Evolutionary conservation across 2,888 invertebrate genomes (phyloP), one percentile per base, ranked within the genome.

Genomic region (Leptinotarsa juncta): DNA sequence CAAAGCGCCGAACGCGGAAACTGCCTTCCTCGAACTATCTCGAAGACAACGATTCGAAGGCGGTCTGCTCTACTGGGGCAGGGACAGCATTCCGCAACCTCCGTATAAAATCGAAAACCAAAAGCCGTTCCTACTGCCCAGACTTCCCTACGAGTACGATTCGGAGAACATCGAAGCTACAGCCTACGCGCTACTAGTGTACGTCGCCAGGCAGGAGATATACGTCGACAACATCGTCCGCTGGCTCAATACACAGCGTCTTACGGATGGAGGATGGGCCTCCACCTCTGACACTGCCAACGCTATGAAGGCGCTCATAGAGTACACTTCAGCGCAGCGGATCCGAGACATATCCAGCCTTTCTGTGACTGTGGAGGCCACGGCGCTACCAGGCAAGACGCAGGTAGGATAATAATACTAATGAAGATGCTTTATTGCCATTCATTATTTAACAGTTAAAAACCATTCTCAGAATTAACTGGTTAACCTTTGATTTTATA

Each of bases 81-180:
- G 93, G 76, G 93, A 94, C 80, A 89, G 90, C 18, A 91, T 97
- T 2, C 96, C 96, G 0, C 91, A 91, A 75, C 95, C 96, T 0
- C 96, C 96, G 0, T 93, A 92, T 80, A 96, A 96, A 88, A 90
- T 94, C 83, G 97, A 97, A 89, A 97, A 97, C 89, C 96, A 97
- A 85, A 95, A 96, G 85, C 96, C 96, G 10, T 97, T 96, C 91
- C 89, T 95, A 0, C 88, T 97, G 76, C 97, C 98, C 0, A 92
- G 98, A 0, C 89, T 96, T 74, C 96, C 97, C 0, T 96, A 97
- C 87, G 93, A 92, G 81, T 96, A 94, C 86, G 98, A 98, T 89
- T 93, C 96, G 0, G 94, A 95, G 85, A 98, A 97, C 86, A 94
- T 98, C 65, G 97, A 97, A 84, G 93, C 97, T 0, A 98, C 98